A percentile compares a stretch with the other conserved stretches of the same genome.
Evolutionary conservation across 2,113 vertebrate species (phyloP).

Genomic region (Sebastes schlegelii): DNA sequence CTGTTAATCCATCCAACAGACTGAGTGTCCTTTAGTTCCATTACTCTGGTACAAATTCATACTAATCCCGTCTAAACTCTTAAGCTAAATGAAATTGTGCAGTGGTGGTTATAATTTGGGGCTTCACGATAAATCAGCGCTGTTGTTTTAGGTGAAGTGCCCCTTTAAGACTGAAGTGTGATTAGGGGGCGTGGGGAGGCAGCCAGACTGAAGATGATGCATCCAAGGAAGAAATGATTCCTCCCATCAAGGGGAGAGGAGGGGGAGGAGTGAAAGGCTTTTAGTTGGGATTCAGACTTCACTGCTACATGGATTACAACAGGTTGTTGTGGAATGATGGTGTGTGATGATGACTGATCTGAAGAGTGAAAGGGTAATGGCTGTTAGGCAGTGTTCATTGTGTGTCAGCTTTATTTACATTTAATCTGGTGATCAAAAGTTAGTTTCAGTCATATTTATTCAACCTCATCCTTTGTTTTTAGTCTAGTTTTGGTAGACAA

Average conservation of each 20-base stretch:
- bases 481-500: no score
- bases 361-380: no score
- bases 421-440: no score
- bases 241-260: neutral
- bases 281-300: no score
- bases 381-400: no score
- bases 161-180: constrained; percentile 15
- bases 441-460: no score
- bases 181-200: constrained; percentile 23
- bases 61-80: constrained; percentile 14
- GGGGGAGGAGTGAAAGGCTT: no score
- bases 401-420: no score
- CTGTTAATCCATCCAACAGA: neutral
- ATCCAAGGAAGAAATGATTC: constrained; percentile 8
- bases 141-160: neutral
- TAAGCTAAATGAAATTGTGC: constrained; percentile 16
- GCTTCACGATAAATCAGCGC: constrained; percentile 1
- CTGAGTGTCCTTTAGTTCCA: constrained; percentile 3
- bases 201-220: constrained; percentile 26
- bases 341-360: no score
- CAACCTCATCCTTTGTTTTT: no score
- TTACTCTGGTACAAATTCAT: constrained; percentile 22
- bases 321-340: no score
- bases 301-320: no score
- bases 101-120: neutral